These are phyloP conservation scores for Carollia perspicillata DNA, from an alignment of 2,113 vertebrate species.

Conservation along the genomic window DNA sequence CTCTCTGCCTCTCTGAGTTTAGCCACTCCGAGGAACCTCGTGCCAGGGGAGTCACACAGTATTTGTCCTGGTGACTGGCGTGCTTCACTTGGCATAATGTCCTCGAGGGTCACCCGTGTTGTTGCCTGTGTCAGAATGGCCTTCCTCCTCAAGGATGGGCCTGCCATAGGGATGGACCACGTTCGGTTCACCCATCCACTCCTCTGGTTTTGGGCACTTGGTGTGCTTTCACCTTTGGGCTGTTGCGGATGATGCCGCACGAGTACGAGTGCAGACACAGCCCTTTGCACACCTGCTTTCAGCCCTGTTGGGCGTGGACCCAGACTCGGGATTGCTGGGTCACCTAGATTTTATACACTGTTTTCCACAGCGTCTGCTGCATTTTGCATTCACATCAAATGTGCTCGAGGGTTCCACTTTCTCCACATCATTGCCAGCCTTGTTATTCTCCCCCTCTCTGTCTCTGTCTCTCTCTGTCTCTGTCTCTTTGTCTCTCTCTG, in stretches of 20 bases:
- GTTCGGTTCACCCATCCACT: fast-evolving
- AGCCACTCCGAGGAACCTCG: fast-evolving
- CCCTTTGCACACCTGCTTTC: neutral
- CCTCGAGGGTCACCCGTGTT: fast-evolving
- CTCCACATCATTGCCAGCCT: neutral
- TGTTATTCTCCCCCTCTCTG: too few relatives aligned
- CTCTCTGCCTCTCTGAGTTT: neutral
- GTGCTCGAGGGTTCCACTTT: neutral
- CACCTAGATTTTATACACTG: neutral
- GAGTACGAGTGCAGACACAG: fast-evolving
- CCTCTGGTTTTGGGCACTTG: fast-evolving
- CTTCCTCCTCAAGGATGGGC: neutral
- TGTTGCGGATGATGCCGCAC: neutral
- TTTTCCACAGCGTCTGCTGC: neutral
- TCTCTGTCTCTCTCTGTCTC: neutral
- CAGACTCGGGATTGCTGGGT: neutral
- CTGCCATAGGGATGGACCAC: fast-evolving
- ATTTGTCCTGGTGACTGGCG: neutral
- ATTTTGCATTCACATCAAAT: neutral
- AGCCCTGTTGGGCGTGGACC: neutral
- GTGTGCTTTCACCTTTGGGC: neutral
- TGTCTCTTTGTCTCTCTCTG: neutral
- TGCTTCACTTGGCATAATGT: neutral
- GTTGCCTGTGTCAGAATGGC: neutral
- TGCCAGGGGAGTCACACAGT: fast-evolving